Base-by-base conservation (phyloP, 1,140 invertebrate species). In the Medauroidea extradentata region DNA sequence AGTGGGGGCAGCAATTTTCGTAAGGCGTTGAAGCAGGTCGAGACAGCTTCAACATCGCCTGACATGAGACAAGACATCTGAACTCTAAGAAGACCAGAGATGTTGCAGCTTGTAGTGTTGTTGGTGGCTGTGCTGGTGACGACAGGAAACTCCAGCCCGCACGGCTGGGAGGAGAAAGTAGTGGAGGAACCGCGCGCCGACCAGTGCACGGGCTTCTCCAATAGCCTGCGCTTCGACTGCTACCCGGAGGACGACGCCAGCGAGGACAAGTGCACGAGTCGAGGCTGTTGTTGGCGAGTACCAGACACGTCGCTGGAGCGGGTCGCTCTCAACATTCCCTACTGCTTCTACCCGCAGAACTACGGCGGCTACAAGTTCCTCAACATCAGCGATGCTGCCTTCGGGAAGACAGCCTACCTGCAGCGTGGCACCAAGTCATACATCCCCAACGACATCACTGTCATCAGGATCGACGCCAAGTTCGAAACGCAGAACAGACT, bases 261-360 rank as follows among this genome's bases (percentile, higher is more conserved):
- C 18, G 74, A 87, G 71, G 65, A 81, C 13, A 69, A 66, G 1
- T 94, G 92, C 71, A 71, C 73, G 44, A 68, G 77, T 29, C 78
- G 90, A 75, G 87, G 88, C 53, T 91, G 89, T 67, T 86, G 86
- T 68, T 91, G 87, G 87, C 29, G 29, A 4, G 70, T 75, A 51
- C 70, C 75, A 43, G 59, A 59, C 41, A 65, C 18, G 49, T 60
- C 25, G 59, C 53, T 50, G 41, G 4, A 61, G 43, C 21, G 46
- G 42, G 44, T 63, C 53, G 69, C 72, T 46, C 65, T 79, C 55
- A 76, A 74, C 65, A 70, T 79, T 1, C 88, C 87, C 5, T 88
- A 81, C 66, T 90, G 89, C 69, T 90, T 81, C 72, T 91, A 87
- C 71, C 85, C 88, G 1, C 69, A 74, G n/a, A 75, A 83, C 60